phyloP scores from a whole-genome alignment of 2,797 vertebrate species.

The Enteromius mattozi region DNA sequence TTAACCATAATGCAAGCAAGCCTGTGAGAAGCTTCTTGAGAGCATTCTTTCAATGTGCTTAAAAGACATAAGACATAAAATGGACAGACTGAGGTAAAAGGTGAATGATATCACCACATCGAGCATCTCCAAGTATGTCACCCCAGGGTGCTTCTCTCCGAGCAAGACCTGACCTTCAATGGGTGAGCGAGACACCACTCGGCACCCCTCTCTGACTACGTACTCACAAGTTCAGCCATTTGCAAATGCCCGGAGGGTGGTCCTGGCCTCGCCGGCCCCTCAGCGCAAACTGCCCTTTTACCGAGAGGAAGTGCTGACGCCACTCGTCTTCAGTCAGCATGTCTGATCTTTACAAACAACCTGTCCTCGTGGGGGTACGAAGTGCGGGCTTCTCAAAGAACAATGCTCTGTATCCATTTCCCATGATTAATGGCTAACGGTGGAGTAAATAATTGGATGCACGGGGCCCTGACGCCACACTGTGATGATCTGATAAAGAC shows the following conservation, averaged over 20 bases:
- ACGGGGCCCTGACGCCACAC: slow-evolving; percentile 19
- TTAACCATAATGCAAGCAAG: slow-evolving; percentile 66
- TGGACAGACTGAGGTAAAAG: slow-evolving; percentile 1
- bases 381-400: slow-evolving; percentile 34
- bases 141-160: slow-evolving; percentile 60
- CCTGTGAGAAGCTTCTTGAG: slow-evolving; percentile 58
- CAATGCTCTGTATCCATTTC: slow-evolving; percentile 38
- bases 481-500: slow-evolving; percentile 48
- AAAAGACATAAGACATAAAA: too few species aligned
- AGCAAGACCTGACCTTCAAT: slow-evolving; percentile 55
- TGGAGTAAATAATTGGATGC: slow-evolving; percentile 48
- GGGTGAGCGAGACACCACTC: slow-evolving; percentile 58
- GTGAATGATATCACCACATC: neutral
- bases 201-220: slow-evolving; percentile 44
- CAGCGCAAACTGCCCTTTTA: slow-evolving; percentile 70
- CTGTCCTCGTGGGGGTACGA: slow-evolving; percentile 37
- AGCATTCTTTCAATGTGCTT: slow-evolving; percentile 48
- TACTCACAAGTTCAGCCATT: slow-evolving; percentile 70
- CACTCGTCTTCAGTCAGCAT: slow-evolving; percentile 61
- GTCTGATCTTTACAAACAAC: slow-evolving; percentile 54
- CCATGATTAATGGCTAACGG: slow-evolving; percentile 51
- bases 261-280: slow-evolving; percentile 67
- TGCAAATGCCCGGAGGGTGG: slow-evolving; percentile 71
- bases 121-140: slow-evolving; percentile 37
- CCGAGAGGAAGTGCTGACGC: slow-evolving; percentile 63